phyloP scores from a whole-genome alignment of 1,140 invertebrate genomes.

The Atta texana region DNA sequence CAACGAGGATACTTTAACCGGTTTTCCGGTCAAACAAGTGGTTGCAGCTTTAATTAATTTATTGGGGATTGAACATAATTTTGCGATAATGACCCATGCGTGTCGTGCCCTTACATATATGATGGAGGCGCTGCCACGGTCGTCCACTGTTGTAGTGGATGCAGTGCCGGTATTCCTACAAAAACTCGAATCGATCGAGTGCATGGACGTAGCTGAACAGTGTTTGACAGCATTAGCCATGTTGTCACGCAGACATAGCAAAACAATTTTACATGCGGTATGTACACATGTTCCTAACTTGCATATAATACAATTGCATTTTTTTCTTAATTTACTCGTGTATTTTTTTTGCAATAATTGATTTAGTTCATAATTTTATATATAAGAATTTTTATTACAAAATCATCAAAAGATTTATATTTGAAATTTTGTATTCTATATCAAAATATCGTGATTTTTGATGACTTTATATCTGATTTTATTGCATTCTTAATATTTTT shows the following conservation, averaged over 20 bases:
- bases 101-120: slow-evolving; percentile 99
- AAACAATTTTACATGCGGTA: slow-evolving; percentile 97
- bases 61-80: slow-evolving; percentile 98
- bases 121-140: slow-evolving; percentile 99
- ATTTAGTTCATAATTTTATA: not conserved
- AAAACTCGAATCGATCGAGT: slow-evolving; percentile 98
- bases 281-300: slow-evolving; percentile 74
- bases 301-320: not conserved
- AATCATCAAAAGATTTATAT: not conserved
- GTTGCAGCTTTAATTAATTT: slow-evolving; percentile 97
- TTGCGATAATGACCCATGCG: slow-evolving; percentile 99
- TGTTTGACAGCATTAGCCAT: slow-evolving; percentile 98
- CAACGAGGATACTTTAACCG: slow-evolving; percentile 99
- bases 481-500: not conserved
- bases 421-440: not conserved
- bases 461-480: slow-evolving; percentile 3
- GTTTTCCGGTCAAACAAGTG: slow-evolving; percentile 99
- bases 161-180: slow-evolving; percentile 98
- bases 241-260: slow-evolving; percentile 98
- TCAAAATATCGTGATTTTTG: not conserved
- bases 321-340: not conserved
- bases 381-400: not conserved
- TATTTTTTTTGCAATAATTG: not conserved
- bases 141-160: slow-evolving; percentile 98
- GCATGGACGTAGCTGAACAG: slow-evolving; percentile 99